A percentile compares a stretch with the other conserved stretches of the same genome.
phyloP scores from a whole-genome alignment of 64 coral and sea anemone genomes.

The Stichodactyla helianthus region DNA sequence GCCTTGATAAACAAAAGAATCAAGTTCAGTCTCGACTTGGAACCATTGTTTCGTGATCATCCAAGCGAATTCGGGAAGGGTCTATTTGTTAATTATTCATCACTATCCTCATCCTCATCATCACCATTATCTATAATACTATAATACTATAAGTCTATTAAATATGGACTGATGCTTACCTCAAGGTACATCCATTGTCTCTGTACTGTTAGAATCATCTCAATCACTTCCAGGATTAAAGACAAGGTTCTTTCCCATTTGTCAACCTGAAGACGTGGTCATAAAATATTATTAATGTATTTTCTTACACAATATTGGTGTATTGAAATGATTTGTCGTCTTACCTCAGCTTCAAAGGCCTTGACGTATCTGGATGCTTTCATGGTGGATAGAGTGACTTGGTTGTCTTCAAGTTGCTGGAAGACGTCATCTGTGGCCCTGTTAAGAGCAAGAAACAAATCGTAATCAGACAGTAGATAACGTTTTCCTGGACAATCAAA shows the following conservation, averaged over 20 bases:
- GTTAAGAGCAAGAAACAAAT: background rate
- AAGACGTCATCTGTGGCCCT: constrained; percentile 96
- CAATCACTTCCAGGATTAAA: constrained; percentile 94
- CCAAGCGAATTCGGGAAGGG: too few relatives aligned
- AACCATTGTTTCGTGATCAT: too few relatives aligned
- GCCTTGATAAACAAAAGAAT: too few relatives aligned
- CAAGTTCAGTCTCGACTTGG: too few relatives aligned
- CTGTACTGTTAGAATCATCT: constrained; percentile 97
- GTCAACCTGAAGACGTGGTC: constrained; percentile 52
- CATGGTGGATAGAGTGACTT: constrained; percentile 99
- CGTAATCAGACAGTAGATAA: background rate
- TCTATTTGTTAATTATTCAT: too few relatives aligned
- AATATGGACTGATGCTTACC: constrained; percentile 29
- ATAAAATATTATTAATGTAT: background rate
- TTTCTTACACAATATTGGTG: background rate
- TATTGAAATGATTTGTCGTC: background rate
- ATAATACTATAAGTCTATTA: background rate
- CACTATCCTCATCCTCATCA: too few relatives aligned
- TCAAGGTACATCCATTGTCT: constrained; percentile 99
- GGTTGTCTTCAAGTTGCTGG: constrained; percentile 92
- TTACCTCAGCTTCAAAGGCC: constrained; percentile 94
- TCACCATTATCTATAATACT: too few relatives aligned
- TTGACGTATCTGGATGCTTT: constrained; percentile 97
- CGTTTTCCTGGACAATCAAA: background rate
- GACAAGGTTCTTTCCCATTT: constrained; percentile 99